A percentile compares a stretch with the other conserved stretches of the same genome.
phyloP scores from a whole-genome alignment of 2,797 vertebrate genomes.

The Cercopithecus diana region DNA sequence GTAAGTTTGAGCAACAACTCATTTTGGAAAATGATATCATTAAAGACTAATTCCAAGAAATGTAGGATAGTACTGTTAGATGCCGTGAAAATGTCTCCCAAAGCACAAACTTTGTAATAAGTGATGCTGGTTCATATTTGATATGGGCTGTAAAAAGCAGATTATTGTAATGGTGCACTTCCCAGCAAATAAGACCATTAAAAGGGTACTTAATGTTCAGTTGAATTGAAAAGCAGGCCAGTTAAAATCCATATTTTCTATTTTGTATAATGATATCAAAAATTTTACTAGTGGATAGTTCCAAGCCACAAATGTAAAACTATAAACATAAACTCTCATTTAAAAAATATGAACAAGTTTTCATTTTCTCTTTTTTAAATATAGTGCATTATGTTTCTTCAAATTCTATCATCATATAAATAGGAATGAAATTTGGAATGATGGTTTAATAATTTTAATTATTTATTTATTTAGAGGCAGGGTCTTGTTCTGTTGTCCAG shows the following conservation, averaged over 20 bases:
- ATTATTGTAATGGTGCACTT: conserved; percentile 81
- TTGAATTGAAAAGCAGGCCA: conserved; percentile 76
- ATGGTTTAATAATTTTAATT: neutral
- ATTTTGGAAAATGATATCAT: conserved; percentile 77
- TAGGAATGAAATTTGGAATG: neutral
- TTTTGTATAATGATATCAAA: conserved; percentile 73
- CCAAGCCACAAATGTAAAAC: conserved; percentile 70
- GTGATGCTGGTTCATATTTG: conserved; percentile 74
- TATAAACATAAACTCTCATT: conserved; percentile 62
- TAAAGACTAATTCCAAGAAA: conserved; percentile 81
- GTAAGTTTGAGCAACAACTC: conserved; percentile 73
- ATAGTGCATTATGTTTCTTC: neutral
- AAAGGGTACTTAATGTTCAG: conserved; percentile 79
- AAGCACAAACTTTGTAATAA: conserved; percentile 81
- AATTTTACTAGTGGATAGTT: conserved; percentile 68
- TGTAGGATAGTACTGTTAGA: conserved; percentile 59
- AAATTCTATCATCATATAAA: neutral
- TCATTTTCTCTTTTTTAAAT: conserved; percentile 27
- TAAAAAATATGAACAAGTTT: conserved; percentile 33
- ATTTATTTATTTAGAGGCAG: neutral
- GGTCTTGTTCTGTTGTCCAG: neutral
- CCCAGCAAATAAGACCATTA: conserved; percentile 81
- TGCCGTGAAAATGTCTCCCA: conserved; percentile 77
- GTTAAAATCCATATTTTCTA: conserved; percentile 76
- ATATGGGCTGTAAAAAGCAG: conserved; percentile 78